Evolutionary conservation across 2,113 vertebrate genomes (phyloP).

Genomic region (Muntiacus reevesi): DNA sequence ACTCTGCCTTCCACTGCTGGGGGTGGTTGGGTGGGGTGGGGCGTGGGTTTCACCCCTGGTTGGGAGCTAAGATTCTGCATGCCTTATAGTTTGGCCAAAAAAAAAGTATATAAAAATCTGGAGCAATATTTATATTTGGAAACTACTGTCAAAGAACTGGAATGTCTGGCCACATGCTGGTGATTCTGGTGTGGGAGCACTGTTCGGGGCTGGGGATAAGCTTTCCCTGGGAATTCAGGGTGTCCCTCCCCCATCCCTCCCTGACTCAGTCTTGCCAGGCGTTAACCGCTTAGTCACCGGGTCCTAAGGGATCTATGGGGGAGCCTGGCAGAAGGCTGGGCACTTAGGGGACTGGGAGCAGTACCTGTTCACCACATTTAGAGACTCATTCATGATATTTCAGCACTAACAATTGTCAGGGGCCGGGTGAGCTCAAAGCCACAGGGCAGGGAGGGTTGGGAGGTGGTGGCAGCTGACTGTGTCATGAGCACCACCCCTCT

Average conservation of each 20-base stretch:
- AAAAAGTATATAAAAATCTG: neutral
- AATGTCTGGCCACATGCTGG: neutral
- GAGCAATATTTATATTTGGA: neutral
- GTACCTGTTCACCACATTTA: neutral
- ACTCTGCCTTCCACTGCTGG: neutral
- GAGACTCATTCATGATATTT: neutral
- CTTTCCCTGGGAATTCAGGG: neutral
- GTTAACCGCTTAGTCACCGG: rapidly evolving
- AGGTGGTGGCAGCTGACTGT: neutral
- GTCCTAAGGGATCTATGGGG: neutral
- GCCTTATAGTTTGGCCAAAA: neutral
- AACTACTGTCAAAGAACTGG: neutral
- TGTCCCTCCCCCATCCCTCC: neutral
- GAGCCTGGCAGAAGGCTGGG: neutral
- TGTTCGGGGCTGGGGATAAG: neutral
- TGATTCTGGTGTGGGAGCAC: neutral
- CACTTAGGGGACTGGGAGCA: neutral
- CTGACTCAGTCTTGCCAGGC: neutral
- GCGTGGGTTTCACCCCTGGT: neutral
- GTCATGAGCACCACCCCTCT: neutral
- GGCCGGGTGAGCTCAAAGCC: neutral
- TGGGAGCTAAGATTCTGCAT: neutral
- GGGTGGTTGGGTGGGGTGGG: rapidly evolving
- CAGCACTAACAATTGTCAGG: neutral
- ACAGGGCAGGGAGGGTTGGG: neutral